Evolutionary conservation across 2,888 invertebrate species (phyloP).

Genomic region (Crepidodera aurea): DNA sequence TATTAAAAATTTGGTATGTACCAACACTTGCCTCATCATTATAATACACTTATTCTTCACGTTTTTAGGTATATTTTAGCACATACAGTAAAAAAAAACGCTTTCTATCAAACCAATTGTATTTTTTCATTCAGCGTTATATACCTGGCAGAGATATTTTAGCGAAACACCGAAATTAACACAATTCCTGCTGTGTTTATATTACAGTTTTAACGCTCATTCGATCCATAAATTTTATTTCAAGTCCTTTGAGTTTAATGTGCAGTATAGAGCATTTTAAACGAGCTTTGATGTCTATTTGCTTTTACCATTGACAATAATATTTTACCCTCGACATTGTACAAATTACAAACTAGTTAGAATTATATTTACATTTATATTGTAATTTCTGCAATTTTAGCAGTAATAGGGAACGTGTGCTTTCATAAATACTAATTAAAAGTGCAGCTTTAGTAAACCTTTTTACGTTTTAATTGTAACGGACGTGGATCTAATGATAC

Average conservation of each 20-base stretch:
- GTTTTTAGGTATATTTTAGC: too few species aligned
- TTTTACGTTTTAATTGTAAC: slow-evolving; percentile 45
- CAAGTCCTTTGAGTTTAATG: slow-evolving; percentile 10
- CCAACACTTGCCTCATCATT: too few species aligned
- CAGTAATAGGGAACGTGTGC: slow-evolving; percentile 43
- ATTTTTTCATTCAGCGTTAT: too few species aligned
- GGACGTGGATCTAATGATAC: slow-evolving; percentile 43
- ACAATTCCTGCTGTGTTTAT: not conserved
- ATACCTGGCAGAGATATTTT: too few species aligned
- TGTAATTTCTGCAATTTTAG: slow-evolving; percentile 43
- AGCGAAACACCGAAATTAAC: not conserved
- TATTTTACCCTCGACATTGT: slow-evolving; percentile 44
- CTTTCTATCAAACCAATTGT: too few species aligned
- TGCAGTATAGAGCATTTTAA: slow-evolving; percentile 6
- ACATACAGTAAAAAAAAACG: too few species aligned
- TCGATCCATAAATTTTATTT: not conserved
- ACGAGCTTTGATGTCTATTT: slow-evolving; percentile 23
- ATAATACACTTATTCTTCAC: too few species aligned
- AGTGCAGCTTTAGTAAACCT: slow-evolving; percentile 39
- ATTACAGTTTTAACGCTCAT: not conserved
- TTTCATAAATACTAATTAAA: slow-evolving; percentile 53
- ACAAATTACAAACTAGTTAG: slow-evolving; percentile 48
- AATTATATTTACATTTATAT: slow-evolving; percentile 50
- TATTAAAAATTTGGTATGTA: too few species aligned
- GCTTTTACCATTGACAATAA: slow-evolving; percentile 38